These are phyloP conservation scores for Acromyrmex echinatior DNA, from an alignment of 1,140 invertebrate species.

Conservation along the genomic window DNA sequence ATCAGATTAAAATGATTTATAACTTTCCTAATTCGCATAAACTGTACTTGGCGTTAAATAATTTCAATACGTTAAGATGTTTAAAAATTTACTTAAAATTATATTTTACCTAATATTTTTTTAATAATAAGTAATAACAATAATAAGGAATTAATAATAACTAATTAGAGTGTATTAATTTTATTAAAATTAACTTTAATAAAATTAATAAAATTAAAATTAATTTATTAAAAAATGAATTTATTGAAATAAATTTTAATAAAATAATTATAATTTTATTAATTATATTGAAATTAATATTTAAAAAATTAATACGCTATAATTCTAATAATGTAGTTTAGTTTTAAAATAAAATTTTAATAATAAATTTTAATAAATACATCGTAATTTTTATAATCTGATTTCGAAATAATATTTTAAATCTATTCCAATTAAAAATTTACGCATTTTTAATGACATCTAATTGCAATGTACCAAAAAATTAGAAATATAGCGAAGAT, in stretches of 20 bases:
- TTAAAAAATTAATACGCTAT: neutral
- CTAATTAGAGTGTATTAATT: too few species aligned
- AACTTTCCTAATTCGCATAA: neutral
- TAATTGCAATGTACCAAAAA: slow-evolving; percentile 77
- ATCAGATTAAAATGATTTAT: slow-evolving; percentile 29
- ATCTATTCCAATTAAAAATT: slow-evolving; percentile 19
- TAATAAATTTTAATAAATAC: neutral
- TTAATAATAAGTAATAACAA: neutral
- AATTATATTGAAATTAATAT: neutral
- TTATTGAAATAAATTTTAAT: too few species aligned
- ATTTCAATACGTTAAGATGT: neutral
- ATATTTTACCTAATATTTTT: neutral
- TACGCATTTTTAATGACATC: neutral
- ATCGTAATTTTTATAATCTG: neutral
- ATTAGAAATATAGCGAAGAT: slow-evolving; percentile 77
- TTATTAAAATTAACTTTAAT: too few species aligned
- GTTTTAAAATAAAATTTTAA: neutral
- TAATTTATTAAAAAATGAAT: too few species aligned
- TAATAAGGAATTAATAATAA: too few species aligned
- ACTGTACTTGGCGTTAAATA: neutral
- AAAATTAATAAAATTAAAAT: too few species aligned
- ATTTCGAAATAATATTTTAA: neutral
- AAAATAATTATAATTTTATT: neutral
- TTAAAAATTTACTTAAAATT: neutral
- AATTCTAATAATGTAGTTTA: neutral